Conservation (phyloP, 2,113 vertebrate species). For the Halichoerus grypus region DNA sequence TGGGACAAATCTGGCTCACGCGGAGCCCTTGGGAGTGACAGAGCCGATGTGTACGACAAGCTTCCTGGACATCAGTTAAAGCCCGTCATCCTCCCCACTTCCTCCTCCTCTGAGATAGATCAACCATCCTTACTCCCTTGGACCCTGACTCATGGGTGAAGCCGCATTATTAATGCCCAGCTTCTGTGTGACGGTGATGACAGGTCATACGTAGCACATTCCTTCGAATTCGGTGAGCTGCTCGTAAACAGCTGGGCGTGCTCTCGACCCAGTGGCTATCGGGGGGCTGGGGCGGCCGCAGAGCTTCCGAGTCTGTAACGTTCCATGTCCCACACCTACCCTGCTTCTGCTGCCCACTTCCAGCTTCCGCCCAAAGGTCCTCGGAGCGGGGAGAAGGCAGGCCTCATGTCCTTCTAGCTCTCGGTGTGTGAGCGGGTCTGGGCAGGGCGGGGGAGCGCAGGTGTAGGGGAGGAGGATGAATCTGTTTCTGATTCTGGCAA, state of each 20-base stretch:
- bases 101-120: too few species aligned
- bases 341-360: background rate
- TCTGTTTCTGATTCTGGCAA: background rate
- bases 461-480: background rate
- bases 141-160: background rate
- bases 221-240: background rate
- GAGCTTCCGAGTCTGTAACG: accelerated
- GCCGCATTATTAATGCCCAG: background rate
- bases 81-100: background rate
- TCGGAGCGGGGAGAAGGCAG: accelerated
- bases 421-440: background rate
- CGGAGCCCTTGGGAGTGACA: background rate
- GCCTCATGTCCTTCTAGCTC: accelerated
- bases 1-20: background rate
- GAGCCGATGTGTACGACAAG: background rate
- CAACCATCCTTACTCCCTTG: background rate
- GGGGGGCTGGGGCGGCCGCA: accelerated
- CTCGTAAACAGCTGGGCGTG: accelerated
- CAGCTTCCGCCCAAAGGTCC: background rate
- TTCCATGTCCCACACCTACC: background rate
- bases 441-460: background rate
- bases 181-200: accelerated
- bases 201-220: accelerated
- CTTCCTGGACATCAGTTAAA: background rate
- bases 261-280: accelerated